Evolutionary conservation across 2,113 vertebrate genomes (phyloP).

Genomic region (Seriola dumerili): DNA sequence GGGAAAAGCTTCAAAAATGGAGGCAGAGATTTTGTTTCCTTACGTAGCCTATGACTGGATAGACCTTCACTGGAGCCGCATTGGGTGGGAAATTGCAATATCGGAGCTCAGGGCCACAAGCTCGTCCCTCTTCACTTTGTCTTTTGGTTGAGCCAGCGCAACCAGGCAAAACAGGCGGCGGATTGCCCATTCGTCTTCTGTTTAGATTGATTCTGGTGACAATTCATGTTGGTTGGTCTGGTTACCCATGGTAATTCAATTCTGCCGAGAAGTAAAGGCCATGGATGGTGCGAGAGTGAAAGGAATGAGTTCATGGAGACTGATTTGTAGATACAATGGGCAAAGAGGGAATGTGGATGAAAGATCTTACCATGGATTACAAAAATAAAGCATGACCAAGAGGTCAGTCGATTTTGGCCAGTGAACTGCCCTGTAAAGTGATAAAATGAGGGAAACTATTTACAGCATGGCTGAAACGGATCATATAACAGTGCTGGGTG

Average conservation of each 20-base stretch:
- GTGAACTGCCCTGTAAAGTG: neutral
- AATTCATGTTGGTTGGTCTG: conserved; percentile 44
- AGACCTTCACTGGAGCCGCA: conserved; percentile 26
- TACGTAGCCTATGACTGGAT: too few relatives aligned
- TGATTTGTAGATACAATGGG: conserved; percentile 21
- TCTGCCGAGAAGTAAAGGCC: conserved; percentile 67
- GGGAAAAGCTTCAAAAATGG: conserved; percentile 28
- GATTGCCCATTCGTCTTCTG: conserved; percentile 49
- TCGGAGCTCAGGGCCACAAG: conserved; percentile 24
- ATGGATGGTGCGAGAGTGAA: conserved; percentile 36
- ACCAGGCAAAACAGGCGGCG: neutral
- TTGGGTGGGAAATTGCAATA: conserved; percentile 45
- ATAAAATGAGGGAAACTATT: conserved; percentile 4
- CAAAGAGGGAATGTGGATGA: conserved; percentile 43
- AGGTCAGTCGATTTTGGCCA: conserved; percentile 23
- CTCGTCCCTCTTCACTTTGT: conserved; percentile 48
- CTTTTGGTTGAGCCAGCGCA: conserved; percentile 12
- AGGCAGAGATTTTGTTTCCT: conserved; percentile 15
- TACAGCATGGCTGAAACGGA: neutral
- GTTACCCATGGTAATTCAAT: conserved; percentile 70
- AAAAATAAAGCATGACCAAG: conserved; percentile 26
- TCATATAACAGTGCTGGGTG: neutral
- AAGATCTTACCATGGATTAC: conserved; percentile 47
- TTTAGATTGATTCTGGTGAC: conserved; percentile 64
- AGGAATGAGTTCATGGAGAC: conserved; percentile 46